Percentiles rank a stretch among this genome's conserved stretches.
Evolutionary conservation across 1,140 invertebrate genomes (phyloP).

Genomic region (Formica exsecta): DNA sequence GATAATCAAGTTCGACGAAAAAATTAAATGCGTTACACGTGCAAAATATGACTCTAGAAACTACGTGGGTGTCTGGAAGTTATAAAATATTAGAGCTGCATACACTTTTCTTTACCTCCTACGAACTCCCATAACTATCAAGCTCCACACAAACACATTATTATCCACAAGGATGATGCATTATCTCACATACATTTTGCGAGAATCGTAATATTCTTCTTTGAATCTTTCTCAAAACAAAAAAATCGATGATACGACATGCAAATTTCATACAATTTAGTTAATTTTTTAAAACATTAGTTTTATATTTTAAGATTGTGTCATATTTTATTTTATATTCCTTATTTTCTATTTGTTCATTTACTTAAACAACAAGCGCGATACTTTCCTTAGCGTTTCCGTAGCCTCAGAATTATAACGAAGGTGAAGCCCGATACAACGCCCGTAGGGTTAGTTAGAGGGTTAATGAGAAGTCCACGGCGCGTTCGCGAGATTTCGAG

Average conservation of each 20-base stretch:
- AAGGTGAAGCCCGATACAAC: background rate
- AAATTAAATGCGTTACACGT: constrained; percentile 35
- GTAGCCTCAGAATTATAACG: background rate
- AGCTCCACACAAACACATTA: constrained; percentile 23
- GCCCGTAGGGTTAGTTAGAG: background rate
- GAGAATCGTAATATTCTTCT: background rate
- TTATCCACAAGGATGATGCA: constrained; percentile 40
- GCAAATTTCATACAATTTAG: background rate
- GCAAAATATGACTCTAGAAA: constrained; percentile 10
- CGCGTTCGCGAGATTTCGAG: background rate
- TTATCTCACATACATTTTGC: background rate
- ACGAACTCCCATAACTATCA: constrained; percentile 7
- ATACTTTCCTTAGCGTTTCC: background rate
- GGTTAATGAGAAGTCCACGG: constrained; percentile 16
- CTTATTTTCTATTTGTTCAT: background rate
- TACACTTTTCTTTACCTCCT: background rate
- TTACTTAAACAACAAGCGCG: background rate
- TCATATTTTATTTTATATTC: constrained; percentile 13
- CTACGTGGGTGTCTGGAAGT: constrained; percentile 10
- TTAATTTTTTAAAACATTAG: background rate
- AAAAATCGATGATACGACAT: background rate
- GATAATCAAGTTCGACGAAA: constrained; percentile 41
- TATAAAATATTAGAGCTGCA: constrained; percentile 39
- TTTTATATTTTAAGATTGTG: constrained; percentile 61
- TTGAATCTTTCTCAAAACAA: background rate